phyloP scores from a whole-genome alignment of 2,113 vertebrate genomes.

The Sebastes schlegelii region DNA sequence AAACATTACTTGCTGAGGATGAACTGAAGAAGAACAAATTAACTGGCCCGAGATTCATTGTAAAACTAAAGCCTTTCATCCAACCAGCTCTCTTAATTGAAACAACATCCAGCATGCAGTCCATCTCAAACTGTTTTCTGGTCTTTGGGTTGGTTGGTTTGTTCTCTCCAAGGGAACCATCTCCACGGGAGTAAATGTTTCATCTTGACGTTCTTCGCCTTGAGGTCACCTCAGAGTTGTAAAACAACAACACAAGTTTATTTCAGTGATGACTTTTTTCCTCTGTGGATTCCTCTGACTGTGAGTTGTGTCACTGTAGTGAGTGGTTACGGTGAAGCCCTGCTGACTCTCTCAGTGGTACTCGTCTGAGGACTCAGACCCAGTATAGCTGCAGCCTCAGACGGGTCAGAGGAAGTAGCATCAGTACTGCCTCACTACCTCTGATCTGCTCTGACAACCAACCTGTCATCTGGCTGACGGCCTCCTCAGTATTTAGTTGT shows the following conservation, averaged over 20 bases:
- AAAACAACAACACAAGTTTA: neutral
- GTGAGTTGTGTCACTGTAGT: neutral
- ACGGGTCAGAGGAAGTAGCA: conserved; percentile 33
- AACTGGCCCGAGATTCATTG: neutral
- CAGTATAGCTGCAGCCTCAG: neutral
- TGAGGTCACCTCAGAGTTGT: conserved; percentile 7
- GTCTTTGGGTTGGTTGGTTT: neutral
- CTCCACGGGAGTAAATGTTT: conserved; percentile 25
- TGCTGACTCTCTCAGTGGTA: conserved; percentile 3
- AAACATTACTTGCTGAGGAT: neutral
- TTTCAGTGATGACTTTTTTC: neutral
- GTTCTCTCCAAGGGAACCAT: conserved; percentile 11
- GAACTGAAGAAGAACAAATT: conserved; percentile 3
- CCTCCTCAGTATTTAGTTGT: conserved; percentile 12
- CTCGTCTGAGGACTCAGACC: conserved; percentile 10
- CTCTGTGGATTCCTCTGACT: neutral
- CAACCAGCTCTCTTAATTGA: neutral
- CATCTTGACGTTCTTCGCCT: conserved; percentile 13
- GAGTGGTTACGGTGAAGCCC: neutral
- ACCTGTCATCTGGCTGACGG: conserved; percentile 29
- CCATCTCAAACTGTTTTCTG: neutral
- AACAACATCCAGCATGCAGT: neutral
- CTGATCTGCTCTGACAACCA: conserved; percentile 42
- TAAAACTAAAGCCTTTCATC: conserved; percentile 1
- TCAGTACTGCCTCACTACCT: conserved; percentile 20